Evolutionary conservation across 2,888 invertebrate species (phyloP).

Genomic region (Siphonodentalium dalli): DNA sequence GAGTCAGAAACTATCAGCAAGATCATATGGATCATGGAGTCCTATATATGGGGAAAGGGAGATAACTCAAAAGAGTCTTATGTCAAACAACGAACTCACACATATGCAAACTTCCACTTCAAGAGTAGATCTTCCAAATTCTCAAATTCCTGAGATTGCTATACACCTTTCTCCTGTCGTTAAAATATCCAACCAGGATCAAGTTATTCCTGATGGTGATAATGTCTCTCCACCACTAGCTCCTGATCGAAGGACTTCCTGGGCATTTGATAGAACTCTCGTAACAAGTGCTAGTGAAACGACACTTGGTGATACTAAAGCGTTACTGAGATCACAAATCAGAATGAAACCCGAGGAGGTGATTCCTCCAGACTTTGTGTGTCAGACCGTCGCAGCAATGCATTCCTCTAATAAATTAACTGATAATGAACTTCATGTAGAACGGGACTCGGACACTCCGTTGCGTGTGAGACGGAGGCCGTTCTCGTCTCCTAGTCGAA

Average conservation of each 20-base stretch:
- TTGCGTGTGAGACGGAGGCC: slow-evolving; percentile 38
- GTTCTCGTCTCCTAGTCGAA: slow-evolving; percentile 56
- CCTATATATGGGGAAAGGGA: background rate
- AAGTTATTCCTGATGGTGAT: slow-evolving; percentile 35
- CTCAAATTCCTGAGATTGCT: slow-evolving; percentile 20
- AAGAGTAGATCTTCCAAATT: slow-evolving; percentile 36
- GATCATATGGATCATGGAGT: slow-evolving; percentile 23
- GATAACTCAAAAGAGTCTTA: background rate
- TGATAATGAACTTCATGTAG: slow-evolving; percentile 48
- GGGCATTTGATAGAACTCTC: slow-evolving; percentile 61
- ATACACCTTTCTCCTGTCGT: slow-evolving; percentile 30
- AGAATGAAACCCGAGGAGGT: slow-evolving; percentile 49
- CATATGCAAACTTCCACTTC: slow-evolving; percentile 25
- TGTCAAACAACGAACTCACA: slow-evolving; percentile 9
- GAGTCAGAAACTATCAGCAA: slow-evolving; percentile 39
- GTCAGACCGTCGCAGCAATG: slow-evolving; percentile 59
- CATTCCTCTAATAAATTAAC: slow-evolving; percentile 48
- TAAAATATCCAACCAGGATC: slow-evolving; percentile 37
- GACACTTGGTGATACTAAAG: slow-evolving; percentile 57
- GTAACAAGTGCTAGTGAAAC: slow-evolving; percentile 47
- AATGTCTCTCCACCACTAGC: slow-evolving; percentile 27
- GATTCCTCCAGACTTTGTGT: slow-evolving; percentile 62
- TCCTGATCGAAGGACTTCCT: slow-evolving; percentile 52
- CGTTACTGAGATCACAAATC: slow-evolving; percentile 60
- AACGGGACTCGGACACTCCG: slow-evolving; percentile 16